Evolutionary conservation across 2,113 vertebrate genomes (phyloP), one percentile per base, ranked within the genome.

Genomic region (Macaca nemestrina): DNA sequence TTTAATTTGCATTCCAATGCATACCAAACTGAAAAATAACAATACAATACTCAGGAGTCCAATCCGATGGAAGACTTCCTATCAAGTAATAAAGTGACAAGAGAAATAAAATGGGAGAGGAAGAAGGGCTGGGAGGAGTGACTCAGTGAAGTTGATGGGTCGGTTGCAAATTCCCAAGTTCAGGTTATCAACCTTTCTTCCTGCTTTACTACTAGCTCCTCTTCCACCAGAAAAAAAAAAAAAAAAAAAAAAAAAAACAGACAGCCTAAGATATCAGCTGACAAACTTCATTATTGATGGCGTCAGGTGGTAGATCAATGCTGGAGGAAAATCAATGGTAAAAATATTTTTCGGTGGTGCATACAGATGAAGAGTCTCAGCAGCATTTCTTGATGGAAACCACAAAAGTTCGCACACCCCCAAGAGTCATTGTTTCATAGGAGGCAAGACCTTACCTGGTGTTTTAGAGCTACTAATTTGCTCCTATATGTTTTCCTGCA

Each of bases 221-320:
- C 64, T 88, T 96, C 67, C 79, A 52, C 48, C 2, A 64, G 75
- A 2, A 5, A 64, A 87, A 48, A 50, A n/a, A 52, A 92, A 97
- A 73, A 38, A 6, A 73, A 38, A 6, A 78, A 48, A 48, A 48
- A 13, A 3, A 48, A 50, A 40, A 87, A 73, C 82, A 98, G 97
- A 95, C 97, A 97, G 97, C 88, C 94, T 96, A 95, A 97, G 88
- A 97, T 97, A 97, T 96, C 97, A 97, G 81, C 94, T 79, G n/a
- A 97, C 97, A 97, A 97, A 98, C 97, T 94, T 97, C 97, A 98
- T 98, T 98, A 98, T 97, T 97, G 97, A 97, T 98, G 97, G 97
- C 96, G 45, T 98, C 98, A 97, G 97, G 98, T 97, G 97, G 97
- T 95, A 97, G 93, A 98, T 98, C 97, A 97, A 98, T 98, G 97